Conservation (phyloP, 2,797 vertebrate species). For the Phalloptychus januarius region DNA sequence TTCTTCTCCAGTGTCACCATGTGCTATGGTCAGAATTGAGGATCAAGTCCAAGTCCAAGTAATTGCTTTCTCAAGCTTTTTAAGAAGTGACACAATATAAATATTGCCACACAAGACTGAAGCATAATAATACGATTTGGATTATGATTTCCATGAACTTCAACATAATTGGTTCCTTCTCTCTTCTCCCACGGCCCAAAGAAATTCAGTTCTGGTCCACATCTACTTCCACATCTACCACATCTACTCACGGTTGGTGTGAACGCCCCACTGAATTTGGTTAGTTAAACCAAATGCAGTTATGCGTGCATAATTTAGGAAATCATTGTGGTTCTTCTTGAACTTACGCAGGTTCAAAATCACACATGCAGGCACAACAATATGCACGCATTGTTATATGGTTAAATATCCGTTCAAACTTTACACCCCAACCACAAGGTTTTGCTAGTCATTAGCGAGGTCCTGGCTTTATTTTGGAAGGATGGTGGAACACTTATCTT, state of each 20-base stretch:
- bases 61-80: not conserved
- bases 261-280: not conserved
- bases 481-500: not conserved
- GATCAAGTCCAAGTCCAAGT: slow-evolving; percentile 1
- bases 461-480: not conserved
- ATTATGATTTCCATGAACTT: not conserved
- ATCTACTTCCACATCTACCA: too few species aligned
- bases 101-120: not conserved
- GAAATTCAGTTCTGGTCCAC: not conserved
- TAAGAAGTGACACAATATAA: not conserved
- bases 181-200: not conserved
- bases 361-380: not conserved
- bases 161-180: not conserved
- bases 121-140: not conserved
- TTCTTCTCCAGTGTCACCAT: slow-evolving; percentile 1
- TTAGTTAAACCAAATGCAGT: not conserved
- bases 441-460: not conserved
- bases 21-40: not conserved
- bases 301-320: not conserved
- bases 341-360: not conserved
- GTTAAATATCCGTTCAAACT: not conserved
- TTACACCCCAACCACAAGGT: not conserved
- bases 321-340: not conserved
- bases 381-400: not conserved
- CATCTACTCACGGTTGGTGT: not conserved